Percentiles rank a stretch among this genome's conserved stretches.
Conservation (phyloP, 2,888 invertebrate species). For the Drosophila heteroneura region DNA sequence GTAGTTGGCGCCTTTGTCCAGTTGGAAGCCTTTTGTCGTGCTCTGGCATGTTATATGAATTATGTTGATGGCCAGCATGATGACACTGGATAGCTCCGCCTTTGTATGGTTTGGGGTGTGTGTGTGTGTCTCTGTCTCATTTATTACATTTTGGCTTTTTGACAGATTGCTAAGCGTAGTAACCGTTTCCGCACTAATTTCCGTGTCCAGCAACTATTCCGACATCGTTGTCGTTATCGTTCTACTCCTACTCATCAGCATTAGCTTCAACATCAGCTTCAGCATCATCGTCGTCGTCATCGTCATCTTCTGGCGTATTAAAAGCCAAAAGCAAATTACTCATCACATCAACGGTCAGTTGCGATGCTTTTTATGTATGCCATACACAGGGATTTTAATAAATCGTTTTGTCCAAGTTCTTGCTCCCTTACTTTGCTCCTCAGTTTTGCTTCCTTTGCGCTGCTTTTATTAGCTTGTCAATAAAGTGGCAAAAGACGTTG, state of each 20-base stretch:
- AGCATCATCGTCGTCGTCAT: slow-evolving; percentile 19
- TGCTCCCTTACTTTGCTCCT: slow-evolving; percentile 3
- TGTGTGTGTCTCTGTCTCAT: slow-evolving; percentile 51
- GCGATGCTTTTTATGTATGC: slow-evolving; percentile 68
- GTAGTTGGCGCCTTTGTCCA: slow-evolving; percentile 64
- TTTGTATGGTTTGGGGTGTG: background rate
- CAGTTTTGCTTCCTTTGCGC: slow-evolving; percentile 10
- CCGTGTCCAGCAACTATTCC: slow-evolving; percentile 73
- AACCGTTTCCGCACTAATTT: slow-evolving; percentile 77
- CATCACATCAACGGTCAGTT: slow-evolving; percentile 79
- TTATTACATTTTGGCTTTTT: slow-evolving; percentile 81
- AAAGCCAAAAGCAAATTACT: slow-evolving; percentile 84
- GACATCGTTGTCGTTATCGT: slow-evolving; percentile 46
- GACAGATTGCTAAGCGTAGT: slow-evolving; percentile 79
- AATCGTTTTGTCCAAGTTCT: slow-evolving; percentile 70
- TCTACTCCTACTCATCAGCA: slow-evolving; percentile 6
- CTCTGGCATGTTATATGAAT: slow-evolving; percentile 68
- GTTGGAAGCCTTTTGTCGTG: slow-evolving; percentile 61
- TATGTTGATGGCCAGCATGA: slow-evolving; percentile 63
- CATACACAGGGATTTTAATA: slow-evolving; percentile 77
- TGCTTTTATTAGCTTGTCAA: slow-evolving; percentile 82
- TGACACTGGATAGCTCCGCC: slow-evolving; percentile 32
- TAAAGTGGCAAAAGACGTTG: slow-evolving; percentile 78
- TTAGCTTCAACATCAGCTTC: slow-evolving; percentile 14
- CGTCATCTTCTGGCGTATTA: slow-evolving; percentile 70